phyloP scores from a whole-genome alignment of 1,140 invertebrate species.

The Drosophila ananassae region DNA sequence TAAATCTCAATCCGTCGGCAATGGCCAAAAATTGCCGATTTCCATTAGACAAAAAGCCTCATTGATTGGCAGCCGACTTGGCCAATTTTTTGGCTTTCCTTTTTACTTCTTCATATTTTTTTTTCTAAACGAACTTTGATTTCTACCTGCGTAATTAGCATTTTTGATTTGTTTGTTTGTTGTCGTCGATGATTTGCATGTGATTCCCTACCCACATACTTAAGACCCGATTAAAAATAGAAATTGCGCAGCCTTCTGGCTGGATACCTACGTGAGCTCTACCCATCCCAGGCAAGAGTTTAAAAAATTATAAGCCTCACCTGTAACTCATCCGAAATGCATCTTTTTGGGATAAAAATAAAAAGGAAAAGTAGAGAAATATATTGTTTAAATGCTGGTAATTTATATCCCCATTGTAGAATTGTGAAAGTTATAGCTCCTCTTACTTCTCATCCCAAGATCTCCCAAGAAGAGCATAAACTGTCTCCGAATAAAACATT shows the following conservation, averaged over 20 bases:
- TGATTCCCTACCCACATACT: slow-evolving; percentile 13
- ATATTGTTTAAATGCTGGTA: background rate
- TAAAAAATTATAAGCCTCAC: slow-evolving; percentile 7
- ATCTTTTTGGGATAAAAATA: slow-evolving; percentile 8
- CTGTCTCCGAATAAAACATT: slow-evolving; percentile 42
- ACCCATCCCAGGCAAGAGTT: slow-evolving; percentile 20
- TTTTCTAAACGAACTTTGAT: slow-evolving; percentile 26
- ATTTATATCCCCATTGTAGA: slow-evolving; percentile 9
- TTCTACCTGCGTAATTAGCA: slow-evolving; percentile 59
- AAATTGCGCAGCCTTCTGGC: slow-evolving; percentile 28
- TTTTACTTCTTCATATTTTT: slow-evolving; percentile 29
- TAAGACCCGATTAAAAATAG: slow-evolving; percentile 25
- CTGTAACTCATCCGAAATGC: slow-evolving; percentile 13
- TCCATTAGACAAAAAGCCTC: slow-evolving; percentile 54
- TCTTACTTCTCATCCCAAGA: slow-evolving; percentile 9
- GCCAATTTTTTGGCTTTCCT: slow-evolving; percentile 44
- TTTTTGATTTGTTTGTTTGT: slow-evolving; percentile 36
- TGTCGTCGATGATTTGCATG: slow-evolving; percentile 21
- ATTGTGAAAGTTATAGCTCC: slow-evolving; percentile 13
- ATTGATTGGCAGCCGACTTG: slow-evolving; percentile 49
- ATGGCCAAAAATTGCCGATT: slow-evolving; percentile 37
- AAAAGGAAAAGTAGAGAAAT: background rate
- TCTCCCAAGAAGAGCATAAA: slow-evolving; percentile 14
- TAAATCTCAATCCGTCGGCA: slow-evolving; percentile 51
- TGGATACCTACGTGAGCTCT: background rate